A percentile compares a stretch with the other conserved stretches of the same genome.
Conservation (phyloP, 2,888 invertebrate genomes). For the Gymnocheta viridis region DNA sequence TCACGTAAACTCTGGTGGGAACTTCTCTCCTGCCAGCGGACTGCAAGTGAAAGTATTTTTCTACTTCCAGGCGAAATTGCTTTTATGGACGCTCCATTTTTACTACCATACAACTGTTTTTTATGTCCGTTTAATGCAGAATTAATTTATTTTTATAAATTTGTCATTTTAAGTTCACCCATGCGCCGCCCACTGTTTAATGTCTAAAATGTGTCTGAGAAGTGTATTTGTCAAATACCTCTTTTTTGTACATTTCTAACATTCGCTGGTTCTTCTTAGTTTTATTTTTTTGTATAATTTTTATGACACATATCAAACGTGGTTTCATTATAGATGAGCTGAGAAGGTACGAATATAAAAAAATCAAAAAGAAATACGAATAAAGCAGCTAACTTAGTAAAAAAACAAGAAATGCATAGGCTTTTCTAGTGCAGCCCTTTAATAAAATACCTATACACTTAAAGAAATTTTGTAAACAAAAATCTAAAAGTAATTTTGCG, state of each 20-base stretch:
- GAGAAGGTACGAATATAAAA: background rate
- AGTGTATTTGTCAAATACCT: background rate
- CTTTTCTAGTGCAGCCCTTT: background rate
- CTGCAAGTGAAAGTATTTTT: too few relatives aligned
- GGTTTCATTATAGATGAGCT: conserved; percentile 59
- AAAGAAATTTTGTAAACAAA: background rate
- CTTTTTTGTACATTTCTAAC: conserved; percentile 1
- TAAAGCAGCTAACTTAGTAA: background rate
- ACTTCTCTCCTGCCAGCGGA: too few relatives aligned
- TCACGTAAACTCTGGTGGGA: too few relatives aligned
- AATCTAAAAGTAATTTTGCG: background rate
- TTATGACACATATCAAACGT: conserved; percentile 66
- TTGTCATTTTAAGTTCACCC: background rate
- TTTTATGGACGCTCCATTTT: too few relatives aligned
- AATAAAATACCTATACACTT: background rate
- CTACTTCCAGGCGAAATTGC: too few relatives aligned
- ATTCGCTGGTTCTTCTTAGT: background rate
- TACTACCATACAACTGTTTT: too few relatives aligned
- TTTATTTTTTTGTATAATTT: conserved; percentile 50
- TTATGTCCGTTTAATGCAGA: too few relatives aligned
- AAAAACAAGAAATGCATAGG: conserved; percentile 8
- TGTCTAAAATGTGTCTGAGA: conserved; percentile 6
- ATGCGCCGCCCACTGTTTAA: conserved; percentile 15
- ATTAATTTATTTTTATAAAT: background rate
- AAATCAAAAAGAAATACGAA: background rate